Evolutionary conservation across 1,140 invertebrate genomes (phyloP), one percentile per base, ranked within the genome.

Genomic region (Pseudomyrmex sp.): DNA sequence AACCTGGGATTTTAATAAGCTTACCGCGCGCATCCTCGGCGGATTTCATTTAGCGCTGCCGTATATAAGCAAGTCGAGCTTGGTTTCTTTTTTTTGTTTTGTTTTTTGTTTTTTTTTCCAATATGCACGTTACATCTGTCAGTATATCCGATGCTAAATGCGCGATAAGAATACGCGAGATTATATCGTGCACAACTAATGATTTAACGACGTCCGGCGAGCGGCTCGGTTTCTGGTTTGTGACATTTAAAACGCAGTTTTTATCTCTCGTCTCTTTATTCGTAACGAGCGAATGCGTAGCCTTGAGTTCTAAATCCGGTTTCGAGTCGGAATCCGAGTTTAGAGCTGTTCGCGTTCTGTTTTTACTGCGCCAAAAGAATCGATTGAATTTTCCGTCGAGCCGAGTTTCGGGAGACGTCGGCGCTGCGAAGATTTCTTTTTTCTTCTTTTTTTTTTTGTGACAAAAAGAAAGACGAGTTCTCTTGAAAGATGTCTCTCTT

Each of bases 251-350:
- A 70, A 80, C 56, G 23, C 15, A 50, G 54, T 70, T 80, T 80
- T 70, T 80, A 44, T 50, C 44, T 26, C 54, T 23, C 15, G 35
- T 35, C 35, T 35, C 23, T n/a, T 35, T 83, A 23, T 63, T 46
- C 44, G 20, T 18, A 66, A 26, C 13, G 48, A 26, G 20, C 23
- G 7, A 68, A 20, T 12, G 12, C 50, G 7, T 9, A 50, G 35
- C 74, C 82, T 88, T 79, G 74, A 80, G 46, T 48, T 87, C 82
- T 84, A 87, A 87, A 75, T 86, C 74, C 80, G 62, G 58, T 44
- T 73, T 5, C 23, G 66, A 87, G 35, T 35, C 35, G 35, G 35
- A 35, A 35, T 35, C 35, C 35, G 35, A 69, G 77, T 63, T 72
- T 82, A 77, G 13, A 20, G 15, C 18, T n/a, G 7, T 10, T 66